phyloP scores from a whole-genome alignment of 2,888 invertebrate genomes.

The Drosophila anomelani region DNA sequence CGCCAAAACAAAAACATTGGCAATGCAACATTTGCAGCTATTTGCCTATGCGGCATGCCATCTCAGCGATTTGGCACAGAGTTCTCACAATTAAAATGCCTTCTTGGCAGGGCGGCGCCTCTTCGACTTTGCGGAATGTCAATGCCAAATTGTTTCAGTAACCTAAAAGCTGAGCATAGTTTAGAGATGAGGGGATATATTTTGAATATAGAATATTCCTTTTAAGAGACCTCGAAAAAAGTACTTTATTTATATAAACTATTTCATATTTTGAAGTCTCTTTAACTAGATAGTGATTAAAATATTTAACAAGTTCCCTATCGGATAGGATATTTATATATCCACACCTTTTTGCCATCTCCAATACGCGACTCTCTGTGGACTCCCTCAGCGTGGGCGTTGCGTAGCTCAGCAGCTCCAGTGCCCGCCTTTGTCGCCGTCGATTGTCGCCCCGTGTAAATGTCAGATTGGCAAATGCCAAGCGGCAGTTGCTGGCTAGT shows the following conservation, averaged over 20 bases:
- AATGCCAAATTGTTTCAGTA: conserved; percentile 29
- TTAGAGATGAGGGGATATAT: not conserved
- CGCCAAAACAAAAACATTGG: conserved; percentile 49
- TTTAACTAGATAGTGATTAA: no score
- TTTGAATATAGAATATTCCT: not conserved
- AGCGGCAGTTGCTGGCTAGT: conserved; percentile 11
- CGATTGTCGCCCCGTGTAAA: conserved; percentile 71
- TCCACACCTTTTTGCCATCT: conserved; percentile 20
- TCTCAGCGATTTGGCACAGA: conserved; percentile 54
- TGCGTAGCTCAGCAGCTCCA: conserved; percentile 72
- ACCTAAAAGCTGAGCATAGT: not conserved
- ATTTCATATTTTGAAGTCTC: no score
- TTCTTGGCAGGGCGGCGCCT: conserved; percentile 57
- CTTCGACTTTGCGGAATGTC: conserved; percentile 42
- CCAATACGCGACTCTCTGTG: not conserved
- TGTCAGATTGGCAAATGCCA: conserved; percentile 71
- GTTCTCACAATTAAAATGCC: conserved; percentile 74
- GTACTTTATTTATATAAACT: no score
- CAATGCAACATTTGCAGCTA: conserved; percentile 62
- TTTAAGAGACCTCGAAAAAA: no score
- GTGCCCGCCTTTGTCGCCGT: conserved; percentile 59
- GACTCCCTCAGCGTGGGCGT: conserved; percentile 60
- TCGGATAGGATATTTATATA: conserved; percentile 4
- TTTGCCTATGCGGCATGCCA: conserved; percentile 68
- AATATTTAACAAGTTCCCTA: not conserved